These are phyloP conservation scores for Leptopilina syphax DNA, from an alignment of 2,888 invertebrate species.

Conservation along the genomic window DNA sequence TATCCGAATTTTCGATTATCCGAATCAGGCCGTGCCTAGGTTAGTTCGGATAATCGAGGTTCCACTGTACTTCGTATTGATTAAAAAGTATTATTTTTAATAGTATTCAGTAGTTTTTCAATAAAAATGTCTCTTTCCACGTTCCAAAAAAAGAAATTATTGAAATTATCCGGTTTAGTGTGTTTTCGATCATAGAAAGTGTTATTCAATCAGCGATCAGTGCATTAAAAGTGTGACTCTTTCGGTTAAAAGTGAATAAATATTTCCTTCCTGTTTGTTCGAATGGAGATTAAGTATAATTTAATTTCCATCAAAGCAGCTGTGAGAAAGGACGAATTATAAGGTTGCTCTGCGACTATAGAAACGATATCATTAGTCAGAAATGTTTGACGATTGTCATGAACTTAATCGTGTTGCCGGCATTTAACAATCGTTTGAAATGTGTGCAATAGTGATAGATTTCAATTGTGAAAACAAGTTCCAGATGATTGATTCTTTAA, in stretches of 20 bases:
- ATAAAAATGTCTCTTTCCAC: too few species aligned
- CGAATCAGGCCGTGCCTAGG: too few species aligned
- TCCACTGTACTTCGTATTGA: too few species aligned
- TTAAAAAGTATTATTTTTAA: too few species aligned
- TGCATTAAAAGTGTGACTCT: too few species aligned
- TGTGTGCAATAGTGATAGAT: background rate
- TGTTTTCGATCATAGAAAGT: too few species aligned
- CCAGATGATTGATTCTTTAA: conserved; percentile 23
- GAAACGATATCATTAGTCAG: conserved; percentile 9
- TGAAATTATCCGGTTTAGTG: too few species aligned
- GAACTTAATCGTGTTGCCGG: background rate
- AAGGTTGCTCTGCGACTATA: background rate
- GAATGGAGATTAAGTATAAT: background rate
- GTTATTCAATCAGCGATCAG: too few species aligned
- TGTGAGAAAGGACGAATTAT: conserved; percentile 10
- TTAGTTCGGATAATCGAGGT: too few species aligned
- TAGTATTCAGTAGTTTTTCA: too few species aligned
- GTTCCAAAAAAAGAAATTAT: too few species aligned
- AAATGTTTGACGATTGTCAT: background rate
- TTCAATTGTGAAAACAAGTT: conserved; percentile 23
- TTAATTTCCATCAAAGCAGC: conserved; percentile 14
- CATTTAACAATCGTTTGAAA: background rate
- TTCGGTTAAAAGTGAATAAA: background rate
- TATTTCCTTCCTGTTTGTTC: background rate
- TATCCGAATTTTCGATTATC: too few species aligned